Percentiles rank a stretch among this genome's conserved stretches.
Conservation (phyloP, 2,113 vertebrate genomes). For the Calyptomena viridis region DNA sequence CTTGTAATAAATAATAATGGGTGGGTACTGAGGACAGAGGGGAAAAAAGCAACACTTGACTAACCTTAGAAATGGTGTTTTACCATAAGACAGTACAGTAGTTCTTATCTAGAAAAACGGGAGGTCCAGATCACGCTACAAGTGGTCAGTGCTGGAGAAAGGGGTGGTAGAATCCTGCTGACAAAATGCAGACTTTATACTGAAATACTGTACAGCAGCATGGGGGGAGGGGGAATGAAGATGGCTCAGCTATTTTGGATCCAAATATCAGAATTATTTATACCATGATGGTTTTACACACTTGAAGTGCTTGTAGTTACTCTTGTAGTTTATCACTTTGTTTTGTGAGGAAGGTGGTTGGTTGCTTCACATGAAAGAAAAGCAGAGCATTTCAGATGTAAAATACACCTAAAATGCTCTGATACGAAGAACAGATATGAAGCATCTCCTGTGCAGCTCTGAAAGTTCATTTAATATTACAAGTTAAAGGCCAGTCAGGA, state of each 20-base stretch:
- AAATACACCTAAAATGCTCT: not conserved
- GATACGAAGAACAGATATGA: not conserved
- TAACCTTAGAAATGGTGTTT: not conserved
- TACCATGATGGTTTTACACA: fast-evolving
- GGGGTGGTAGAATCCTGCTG: not conserved
- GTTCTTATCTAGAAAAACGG: not conserved
- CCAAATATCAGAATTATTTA: not conserved
- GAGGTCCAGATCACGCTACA: not conserved
- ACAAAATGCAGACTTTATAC: not conserved
- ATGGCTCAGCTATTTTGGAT: not conserved
- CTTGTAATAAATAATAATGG: not conserved
- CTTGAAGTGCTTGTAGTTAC: not conserved
- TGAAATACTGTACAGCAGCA: not conserved
- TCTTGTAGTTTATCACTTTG: not conserved
- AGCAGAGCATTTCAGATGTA: not conserved
- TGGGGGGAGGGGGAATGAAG: not conserved
- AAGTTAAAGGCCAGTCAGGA: not conserved
- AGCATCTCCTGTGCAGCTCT: not conserved
- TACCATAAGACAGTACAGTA: not conserved
- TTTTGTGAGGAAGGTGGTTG: not conserved
- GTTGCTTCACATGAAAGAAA: not conserved
- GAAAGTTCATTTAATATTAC: not conserved
- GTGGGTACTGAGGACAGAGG: not conserved
- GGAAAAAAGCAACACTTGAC: fast-evolving
- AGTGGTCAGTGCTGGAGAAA: not conserved